Conservation (phyloP, 1,140 invertebrate species). For the Drosophila asahinai region DNA sequence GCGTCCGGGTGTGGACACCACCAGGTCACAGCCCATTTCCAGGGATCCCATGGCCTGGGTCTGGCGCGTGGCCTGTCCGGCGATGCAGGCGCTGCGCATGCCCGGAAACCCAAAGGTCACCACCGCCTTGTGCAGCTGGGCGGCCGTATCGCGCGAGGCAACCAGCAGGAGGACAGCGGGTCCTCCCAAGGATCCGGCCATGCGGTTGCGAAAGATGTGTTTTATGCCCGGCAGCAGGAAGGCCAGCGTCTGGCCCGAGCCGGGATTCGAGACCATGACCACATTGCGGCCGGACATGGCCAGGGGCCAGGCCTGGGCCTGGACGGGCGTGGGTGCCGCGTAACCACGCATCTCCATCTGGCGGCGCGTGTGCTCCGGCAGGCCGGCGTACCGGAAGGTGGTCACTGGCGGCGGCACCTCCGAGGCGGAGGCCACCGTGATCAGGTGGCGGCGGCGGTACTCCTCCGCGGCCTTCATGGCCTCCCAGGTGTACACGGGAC, state of each 20-base stretch:
- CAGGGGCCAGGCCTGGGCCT: conserved; percentile 94
- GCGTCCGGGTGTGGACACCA: conserved; percentile 97
- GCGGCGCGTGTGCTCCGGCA: neutral
- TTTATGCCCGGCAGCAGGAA: conserved; percentile 92
- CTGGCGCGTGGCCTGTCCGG: conserved; percentile 96
- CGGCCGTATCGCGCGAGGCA: conserved; percentile 95
- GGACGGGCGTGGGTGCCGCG: conserved; percentile 92
- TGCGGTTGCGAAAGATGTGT: conserved; percentile 93
- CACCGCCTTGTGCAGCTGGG: conserved; percentile 96
- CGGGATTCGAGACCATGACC: conserved; percentile 70
- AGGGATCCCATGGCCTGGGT: conserved; percentile 90
- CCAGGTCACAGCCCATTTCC: conserved; percentile 92
- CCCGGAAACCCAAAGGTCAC: conserved; percentile 92
- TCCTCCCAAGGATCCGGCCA: conserved; percentile 90
- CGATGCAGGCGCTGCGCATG: conserved; percentile 94
- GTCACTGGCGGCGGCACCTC: conserved; percentile 13
- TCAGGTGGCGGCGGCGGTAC: conserved; percentile 5
- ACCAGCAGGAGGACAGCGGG: conserved; percentile 95
- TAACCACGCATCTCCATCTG: conserved; percentile 86
- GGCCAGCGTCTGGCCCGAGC: conserved; percentile 91
- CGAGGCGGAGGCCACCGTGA: neutral
- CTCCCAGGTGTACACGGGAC: too few species aligned
- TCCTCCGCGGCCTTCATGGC: neutral
- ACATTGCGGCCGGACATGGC: conserved; percentile 94
- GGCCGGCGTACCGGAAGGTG: neutral